Evolutionary conservation across 2,888 invertebrate genomes (phyloP).

Genomic region (Patella ulyssiponensis): DNA sequence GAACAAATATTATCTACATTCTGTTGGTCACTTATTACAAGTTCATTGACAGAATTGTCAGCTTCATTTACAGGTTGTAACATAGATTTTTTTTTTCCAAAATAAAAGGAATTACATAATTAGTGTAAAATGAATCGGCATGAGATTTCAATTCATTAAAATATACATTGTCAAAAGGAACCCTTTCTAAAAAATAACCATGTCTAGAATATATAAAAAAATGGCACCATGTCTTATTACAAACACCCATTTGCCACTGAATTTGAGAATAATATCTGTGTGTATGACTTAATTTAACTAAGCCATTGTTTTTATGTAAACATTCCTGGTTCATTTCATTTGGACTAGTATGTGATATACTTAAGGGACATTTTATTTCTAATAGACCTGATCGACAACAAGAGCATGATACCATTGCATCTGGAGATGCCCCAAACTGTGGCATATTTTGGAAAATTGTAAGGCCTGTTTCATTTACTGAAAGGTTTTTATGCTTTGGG

Average conservation of each 20-base stretch:
- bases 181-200: neutral
- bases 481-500: neutral
- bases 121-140: neutral
- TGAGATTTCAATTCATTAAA: neutral
- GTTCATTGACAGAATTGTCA: no score
- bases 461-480: neutral
- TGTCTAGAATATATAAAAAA: slow-evolving; percentile 1
- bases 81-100: no score
- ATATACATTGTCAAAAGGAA: neutral
- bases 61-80: no score
- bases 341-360: neutral
- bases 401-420: neutral
- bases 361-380: neutral
- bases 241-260: slow-evolving; percentile 15
- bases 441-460: neutral
- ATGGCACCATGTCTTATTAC: slow-evolving; percentile 1
- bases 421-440: slow-evolving; percentile 8
- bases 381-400: neutral
- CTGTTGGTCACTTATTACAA: no score
- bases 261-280: slow-evolving; percentile 1
- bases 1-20: no score
- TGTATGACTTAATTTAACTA: neutral
- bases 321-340: neutral
- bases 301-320: neutral
- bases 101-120: no score